Evolutionary conservation across 2,113 vertebrate species (phyloP).

Genomic region (Gambusia affinis): DNA sequence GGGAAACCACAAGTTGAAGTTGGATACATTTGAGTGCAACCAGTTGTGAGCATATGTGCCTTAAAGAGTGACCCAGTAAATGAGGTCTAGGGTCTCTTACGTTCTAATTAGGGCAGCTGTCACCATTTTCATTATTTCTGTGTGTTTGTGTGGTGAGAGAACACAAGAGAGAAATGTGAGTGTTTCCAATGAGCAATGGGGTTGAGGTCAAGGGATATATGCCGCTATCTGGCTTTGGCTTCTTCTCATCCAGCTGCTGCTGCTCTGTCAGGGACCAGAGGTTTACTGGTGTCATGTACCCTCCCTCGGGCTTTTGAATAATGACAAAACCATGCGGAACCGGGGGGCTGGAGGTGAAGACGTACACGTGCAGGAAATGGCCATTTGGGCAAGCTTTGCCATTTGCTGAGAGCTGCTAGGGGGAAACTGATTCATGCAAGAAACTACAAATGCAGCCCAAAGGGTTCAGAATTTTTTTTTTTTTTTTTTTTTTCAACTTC

Average conservation of each 20-base stretch:
- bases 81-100: slow-evolving; percentile 70
- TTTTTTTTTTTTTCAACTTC: slow-evolving; percentile 16
- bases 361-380: slow-evolving; percentile 45
- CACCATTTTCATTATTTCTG: slow-evolving; percentile 68
- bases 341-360: slow-evolving; percentile 46
- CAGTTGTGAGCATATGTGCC: slow-evolving; percentile 42
- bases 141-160: slow-evolving; percentile 11
- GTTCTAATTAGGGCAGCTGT: slow-evolving; percentile 77
- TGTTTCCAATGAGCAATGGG: slow-evolving; percentile 32
- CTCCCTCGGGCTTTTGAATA: slow-evolving; percentile 58
- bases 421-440: slow-evolving; percentile 24
- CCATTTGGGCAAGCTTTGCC: slow-evolving; percentile 12
- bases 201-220: slow-evolving; percentile 24
- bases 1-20: slow-evolving; percentile 36
- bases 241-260: slow-evolving; percentile 79
- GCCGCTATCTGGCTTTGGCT: slow-evolving; percentile 60
- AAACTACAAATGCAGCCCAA: slow-evolving; percentile 28
- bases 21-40: slow-evolving; percentile 27
- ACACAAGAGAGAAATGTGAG: slow-evolving; percentile 1
- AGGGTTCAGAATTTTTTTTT: slow-evolving; percentile 17
- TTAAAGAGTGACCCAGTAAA: slow-evolving; percentile 58
- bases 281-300: slow-evolving; percentile 63
- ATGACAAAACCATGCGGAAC: slow-evolving; percentile 70
- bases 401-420: slow-evolving; percentile 40
- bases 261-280: slow-evolving; percentile 74